Base-by-base conservation (phyloP, 2,113 vertebrate genomes). In the Nothobranchius furzeri region DNA sequence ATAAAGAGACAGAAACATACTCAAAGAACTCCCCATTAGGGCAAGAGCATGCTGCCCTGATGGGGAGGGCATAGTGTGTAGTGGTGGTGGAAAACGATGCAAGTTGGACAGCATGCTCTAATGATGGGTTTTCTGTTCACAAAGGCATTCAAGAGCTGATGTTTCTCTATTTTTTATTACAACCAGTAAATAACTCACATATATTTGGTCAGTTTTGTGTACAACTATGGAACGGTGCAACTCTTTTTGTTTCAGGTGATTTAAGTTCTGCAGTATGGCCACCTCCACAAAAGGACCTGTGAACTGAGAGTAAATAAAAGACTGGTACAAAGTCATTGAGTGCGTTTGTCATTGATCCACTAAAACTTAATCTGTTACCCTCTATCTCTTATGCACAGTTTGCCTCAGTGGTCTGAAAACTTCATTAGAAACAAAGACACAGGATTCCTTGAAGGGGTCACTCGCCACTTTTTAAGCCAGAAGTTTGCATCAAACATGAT, bases 11-110 rank as follows among this genome's bases (percentile, higher is more conserved):
- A 73, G 80, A 75, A 87, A 82, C 79, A 73, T 69, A 67, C 75
- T 79, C 77, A 81, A 78, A 85, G 82, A 86, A 70, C 61, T 67
- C 56, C 69, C 87, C 86, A 90, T 88, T 87, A 90, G 86, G 76
- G 62, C 66, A 66, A 67, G 43, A 84, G 73, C 70, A 63, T 75
- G 79, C 76, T 68, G 70, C 66, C 77, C 74, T 56, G 57, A 42
- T 56, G 76, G 54, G 53, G 45, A 74, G 84, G 85, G 67, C 79
- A 78, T 74, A 69, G 78, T 59, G 70, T 37, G 50, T 68, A 62
- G 60, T 52, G 66, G 35, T 73, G 73, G 60, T 71, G 52, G 64
- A 61, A 68, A 51, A 70, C 20, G 37, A 79, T 72, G 81, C 75
- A 78, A 79, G 82, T 86, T 47, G 6, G 46, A 47, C 47, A 49